phyloP scores from a whole-genome alignment of 2,113 vertebrate species.

The Cyanocitta stelleri region DNA sequence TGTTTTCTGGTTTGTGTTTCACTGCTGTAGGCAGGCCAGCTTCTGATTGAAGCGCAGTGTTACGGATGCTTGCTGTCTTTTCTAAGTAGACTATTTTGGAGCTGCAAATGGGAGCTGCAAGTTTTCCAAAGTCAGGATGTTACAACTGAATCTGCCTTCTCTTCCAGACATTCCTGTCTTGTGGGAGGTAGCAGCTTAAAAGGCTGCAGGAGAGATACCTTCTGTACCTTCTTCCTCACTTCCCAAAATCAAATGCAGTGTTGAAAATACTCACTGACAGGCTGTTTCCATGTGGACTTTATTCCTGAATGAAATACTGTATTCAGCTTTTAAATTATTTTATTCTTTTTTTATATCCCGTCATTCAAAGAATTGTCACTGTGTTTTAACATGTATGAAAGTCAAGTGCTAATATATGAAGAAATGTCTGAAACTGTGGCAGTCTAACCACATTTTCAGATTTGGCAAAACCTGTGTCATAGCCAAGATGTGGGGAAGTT shows the following conservation, averaged over 20 bases:
- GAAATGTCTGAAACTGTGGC: neutral
- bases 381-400: neutral
- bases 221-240: neutral
- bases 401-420: neutral
- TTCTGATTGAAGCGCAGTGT: neutral
- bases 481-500: neutral
- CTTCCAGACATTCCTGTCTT: slow-evolving; percentile 13
- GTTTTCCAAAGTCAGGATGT: slow-evolving; percentile 20
- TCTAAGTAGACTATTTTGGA: slow-evolving; percentile 16
- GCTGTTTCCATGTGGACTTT: neutral
- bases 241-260: neutral
- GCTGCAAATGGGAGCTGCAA: slow-evolving; percentile 18
- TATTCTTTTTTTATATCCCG: neutral
- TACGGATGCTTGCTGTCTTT: neutral
- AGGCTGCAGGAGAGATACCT: neutral
- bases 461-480: neutral
- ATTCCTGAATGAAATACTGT: neutral
- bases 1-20: neutral
- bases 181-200: slow-evolving; percentile 24
- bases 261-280: neutral
- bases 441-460: neutral
- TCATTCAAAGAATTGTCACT: neutral
- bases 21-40: neutral
- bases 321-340: neutral
- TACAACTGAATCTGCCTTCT: neutral